A percentile compares a stretch with the other conserved stretches of the same genome.
These are phyloP conservation scores for Epistrophe grossulariae DNA, from an alignment of 2,888 invertebrate genomes.

Conservation along the genomic window DNA sequence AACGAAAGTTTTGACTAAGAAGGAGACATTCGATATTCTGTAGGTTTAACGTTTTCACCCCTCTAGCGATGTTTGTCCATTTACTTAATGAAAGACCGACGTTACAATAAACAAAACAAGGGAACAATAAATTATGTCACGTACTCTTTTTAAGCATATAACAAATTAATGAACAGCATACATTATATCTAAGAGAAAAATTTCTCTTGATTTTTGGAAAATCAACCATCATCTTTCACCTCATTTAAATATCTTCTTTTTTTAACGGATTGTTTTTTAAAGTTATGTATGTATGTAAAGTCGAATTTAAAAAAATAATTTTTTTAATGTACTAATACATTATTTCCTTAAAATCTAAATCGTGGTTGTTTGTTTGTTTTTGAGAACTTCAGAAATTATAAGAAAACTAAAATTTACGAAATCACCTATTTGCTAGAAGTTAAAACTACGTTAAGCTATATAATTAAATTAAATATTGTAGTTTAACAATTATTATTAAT, in stretches of 20 bases:
- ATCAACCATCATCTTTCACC: constrained; percentile 8
- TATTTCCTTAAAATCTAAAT: constrained; percentile 52
- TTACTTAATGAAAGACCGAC: background rate
- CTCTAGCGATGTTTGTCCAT: background rate
- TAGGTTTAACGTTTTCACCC: background rate
- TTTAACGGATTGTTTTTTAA: constrained; percentile 3
- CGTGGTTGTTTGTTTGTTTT: constrained; percentile 30
- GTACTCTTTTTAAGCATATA: constrained; percentile 46
- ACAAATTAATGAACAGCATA: background rate
- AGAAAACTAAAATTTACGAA: constrained; percentile 39
- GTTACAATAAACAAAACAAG: constrained; percentile 22
- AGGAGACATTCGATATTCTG: background rate
- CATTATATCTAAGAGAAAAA: background rate
- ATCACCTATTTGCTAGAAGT: constrained; percentile 41
- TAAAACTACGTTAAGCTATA: constrained; percentile 50
- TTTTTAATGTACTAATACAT: constrained; percentile 36
- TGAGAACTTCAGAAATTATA: constrained; percentile 34
- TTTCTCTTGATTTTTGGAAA: constrained; percentile 7
- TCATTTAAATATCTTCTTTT: background rate
- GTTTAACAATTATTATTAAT: constrained; percentile 50
- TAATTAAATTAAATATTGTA: constrained; percentile 46
- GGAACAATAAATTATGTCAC: constrained; percentile 30
- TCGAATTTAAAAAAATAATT: constrained; percentile 30
- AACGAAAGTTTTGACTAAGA: background rate
- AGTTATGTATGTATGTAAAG: constrained; percentile 3